Conservation (phyloP, 2,797 vertebrate species). For the Enteromius unitaeniatus region DNA sequence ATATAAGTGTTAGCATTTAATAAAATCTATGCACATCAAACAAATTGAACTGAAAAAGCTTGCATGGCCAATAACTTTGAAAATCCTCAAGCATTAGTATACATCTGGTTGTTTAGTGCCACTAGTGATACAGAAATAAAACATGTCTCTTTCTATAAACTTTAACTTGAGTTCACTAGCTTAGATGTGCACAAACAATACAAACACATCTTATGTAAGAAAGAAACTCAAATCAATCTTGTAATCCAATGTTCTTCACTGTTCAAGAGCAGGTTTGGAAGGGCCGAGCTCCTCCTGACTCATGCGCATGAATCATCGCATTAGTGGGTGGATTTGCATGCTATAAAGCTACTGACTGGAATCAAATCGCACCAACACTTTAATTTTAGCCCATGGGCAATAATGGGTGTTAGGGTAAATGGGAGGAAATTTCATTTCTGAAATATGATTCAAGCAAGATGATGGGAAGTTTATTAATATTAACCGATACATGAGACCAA, state of each 20-base stretch:
- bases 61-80: too few species aligned
- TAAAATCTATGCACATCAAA: neutral
- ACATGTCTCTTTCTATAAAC: neutral
- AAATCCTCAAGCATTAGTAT: neutral
- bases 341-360: slow-evolving; percentile 27
- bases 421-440: neutral
- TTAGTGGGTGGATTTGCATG: slow-evolving; percentile 29
- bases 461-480: neutral
- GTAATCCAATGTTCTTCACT: neutral
- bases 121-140: neutral
- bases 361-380: neutral
- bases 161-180: neutral
- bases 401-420: neutral
- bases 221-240: slow-evolving; percentile 16
- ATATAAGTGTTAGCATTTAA: neutral
- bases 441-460: neutral
- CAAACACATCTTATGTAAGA: slow-evolving; percentile 22
- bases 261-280: slow-evolving; percentile 27
- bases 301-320: slow-evolving; percentile 28
- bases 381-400: slow-evolving; percentile 25
- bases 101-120: neutral
- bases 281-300: slow-evolving; percentile 28
- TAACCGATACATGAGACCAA: neutral
- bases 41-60: neutral
- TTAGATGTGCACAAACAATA: neutral